A percentile compares a stretch with the other conserved stretches of the same genome.
phyloP scores from a whole-genome alignment of 2,888 invertebrate genomes.

The Mantis religiosa region DNA sequence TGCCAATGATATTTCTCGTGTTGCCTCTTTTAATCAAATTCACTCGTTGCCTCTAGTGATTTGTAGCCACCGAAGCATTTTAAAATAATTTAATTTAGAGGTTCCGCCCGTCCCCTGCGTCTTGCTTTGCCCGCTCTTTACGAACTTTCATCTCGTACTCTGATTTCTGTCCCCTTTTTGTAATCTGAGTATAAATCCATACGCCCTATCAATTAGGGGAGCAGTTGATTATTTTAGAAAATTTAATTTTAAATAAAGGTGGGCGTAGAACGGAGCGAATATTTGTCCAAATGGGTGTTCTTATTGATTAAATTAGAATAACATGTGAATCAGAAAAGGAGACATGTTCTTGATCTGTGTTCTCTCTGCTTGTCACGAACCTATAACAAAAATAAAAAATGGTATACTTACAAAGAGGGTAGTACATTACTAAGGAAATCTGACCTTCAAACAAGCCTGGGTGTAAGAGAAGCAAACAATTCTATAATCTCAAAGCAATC shows the following conservation, averaged over 20 bases:
- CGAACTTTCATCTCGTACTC: neutral
- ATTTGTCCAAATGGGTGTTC: neutral
- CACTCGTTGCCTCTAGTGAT: slow-evolving; percentile 13
- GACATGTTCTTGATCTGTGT: neutral
- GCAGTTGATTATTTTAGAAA: neutral
- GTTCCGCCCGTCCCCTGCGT: neutral
- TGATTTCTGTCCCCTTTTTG: neutral
- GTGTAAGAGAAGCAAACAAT: too few species aligned
- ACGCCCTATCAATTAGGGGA: neutral
- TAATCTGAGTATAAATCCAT: neutral
- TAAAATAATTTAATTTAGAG: slow-evolving; percentile 1
- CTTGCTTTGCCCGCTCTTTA: neutral
- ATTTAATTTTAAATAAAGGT: neutral
- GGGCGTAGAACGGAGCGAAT: neutral
- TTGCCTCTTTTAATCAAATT: slow-evolving; percentile 15
- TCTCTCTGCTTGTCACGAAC: too few species aligned
- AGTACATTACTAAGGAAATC: too few species aligned
- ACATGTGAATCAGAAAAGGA: neutral
- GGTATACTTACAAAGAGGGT: too few species aligned
- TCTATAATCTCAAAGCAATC: too few species aligned
- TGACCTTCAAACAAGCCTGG: too few species aligned
- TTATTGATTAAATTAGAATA: neutral
- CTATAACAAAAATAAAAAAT: too few species aligned
- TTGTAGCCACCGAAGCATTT: neutral
- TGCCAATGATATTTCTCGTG: neutral